Evolutionary conservation across 2,797 vertebrate species (phyloP).

Genomic region (Graptemys geographica): DNA sequence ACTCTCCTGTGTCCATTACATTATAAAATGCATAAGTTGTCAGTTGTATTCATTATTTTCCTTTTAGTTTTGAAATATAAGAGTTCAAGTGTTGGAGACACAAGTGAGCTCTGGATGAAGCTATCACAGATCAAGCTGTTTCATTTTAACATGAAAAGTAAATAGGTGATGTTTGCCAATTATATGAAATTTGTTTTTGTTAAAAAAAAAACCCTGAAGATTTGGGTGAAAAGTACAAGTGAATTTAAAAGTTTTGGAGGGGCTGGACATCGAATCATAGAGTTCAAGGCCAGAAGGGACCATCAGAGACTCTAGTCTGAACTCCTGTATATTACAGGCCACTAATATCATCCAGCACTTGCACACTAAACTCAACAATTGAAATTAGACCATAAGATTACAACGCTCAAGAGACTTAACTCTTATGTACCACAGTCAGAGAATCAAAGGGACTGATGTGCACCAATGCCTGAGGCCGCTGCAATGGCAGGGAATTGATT

Average conservation of each 20-base stretch:
- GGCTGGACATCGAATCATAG: not conserved
- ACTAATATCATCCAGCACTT: not conserved
- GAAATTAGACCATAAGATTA: not conserved
- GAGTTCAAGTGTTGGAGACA: not conserved
- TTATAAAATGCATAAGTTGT: not conserved
- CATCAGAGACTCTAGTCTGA: not conserved
- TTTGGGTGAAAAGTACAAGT: not conserved
- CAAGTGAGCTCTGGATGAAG: not conserved
- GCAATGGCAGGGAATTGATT: not conserved
- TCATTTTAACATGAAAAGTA: not conserved
- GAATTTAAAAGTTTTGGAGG: not conserved
- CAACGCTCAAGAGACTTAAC: not conserved
- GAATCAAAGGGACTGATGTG: not conserved
- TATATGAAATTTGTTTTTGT: not conserved
- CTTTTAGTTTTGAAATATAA: not conserved
- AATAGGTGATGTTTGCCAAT: not conserved
- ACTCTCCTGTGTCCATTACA: not conserved
- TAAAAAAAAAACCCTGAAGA: not conserved
- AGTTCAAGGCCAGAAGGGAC: not conserved
- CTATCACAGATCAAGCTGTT: accelerated
- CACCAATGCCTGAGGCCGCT: not conserved
- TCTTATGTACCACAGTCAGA: not conserved
- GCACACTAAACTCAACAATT: not conserved
- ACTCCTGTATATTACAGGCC: not conserved
- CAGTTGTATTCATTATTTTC: not conserved